Evolutionary conservation across 2,888 invertebrate genomes (phyloP).

Genomic region (Tinea trinotella): DNA sequence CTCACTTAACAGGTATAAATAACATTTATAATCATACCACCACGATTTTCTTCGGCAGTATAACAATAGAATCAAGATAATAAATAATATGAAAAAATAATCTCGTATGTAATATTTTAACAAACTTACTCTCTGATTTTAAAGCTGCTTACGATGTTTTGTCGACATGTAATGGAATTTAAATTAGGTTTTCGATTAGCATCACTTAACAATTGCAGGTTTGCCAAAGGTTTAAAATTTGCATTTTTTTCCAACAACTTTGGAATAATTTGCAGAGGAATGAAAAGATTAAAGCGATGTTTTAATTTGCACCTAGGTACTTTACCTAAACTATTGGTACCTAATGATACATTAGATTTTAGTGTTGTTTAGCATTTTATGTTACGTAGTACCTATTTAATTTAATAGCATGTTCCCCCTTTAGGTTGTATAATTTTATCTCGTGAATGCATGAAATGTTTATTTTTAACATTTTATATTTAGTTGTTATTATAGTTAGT

Average conservation of each 20-base stretch:
- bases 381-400: neutral
- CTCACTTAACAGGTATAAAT: neutral
- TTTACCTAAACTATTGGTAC: neutral
- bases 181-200: conserved; percentile 1
- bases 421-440: conserved; percentile 8
- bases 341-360: neutral
- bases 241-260: conserved; percentile 64
- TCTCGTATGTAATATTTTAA: neutral
- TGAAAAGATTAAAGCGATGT: neutral
- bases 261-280: conserved; percentile 36
- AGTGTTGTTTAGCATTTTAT: neutral
- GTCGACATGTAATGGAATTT: conserved; percentile 2
- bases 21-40: neutral
- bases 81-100: neutral
- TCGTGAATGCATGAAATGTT: conserved; percentile 3
- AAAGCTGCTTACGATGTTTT: neutral
- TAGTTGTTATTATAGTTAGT: neutral
- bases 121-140: neutral
- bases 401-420: conserved; percentile 2
- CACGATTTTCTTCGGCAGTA: neutral
- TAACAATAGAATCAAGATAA: too few species aligned
- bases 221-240: conserved; percentile 71
- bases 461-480: neutral
- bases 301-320: conserved; percentile 16
- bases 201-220: conserved; percentile 70